Conservation (phyloP, 2,888 invertebrate genomes). For the Pelosia muscerda region DNA sequence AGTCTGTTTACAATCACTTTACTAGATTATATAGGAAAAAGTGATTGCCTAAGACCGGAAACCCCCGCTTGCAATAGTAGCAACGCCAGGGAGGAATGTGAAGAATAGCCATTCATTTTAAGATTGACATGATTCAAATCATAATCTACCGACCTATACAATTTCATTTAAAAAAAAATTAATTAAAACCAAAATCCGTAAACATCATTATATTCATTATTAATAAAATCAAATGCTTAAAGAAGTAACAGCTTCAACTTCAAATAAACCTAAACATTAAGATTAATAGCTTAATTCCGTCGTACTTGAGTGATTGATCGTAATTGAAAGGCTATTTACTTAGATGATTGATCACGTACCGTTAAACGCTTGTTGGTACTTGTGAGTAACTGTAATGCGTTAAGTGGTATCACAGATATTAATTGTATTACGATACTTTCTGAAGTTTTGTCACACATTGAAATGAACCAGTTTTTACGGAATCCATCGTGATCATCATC, state of each 20-base stretch:
- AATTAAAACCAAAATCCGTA: not conserved
- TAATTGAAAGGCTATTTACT: constrained; percentile 44
- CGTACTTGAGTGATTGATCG: constrained; percentile 43
- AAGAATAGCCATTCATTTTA: too few species aligned
- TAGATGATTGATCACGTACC: constrained; percentile 40
- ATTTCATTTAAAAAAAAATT: too few species aligned
- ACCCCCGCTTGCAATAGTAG: too few species aligned
- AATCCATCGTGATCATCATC: too few species aligned
- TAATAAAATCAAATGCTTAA: not conserved
- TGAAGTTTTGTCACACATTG: too few species aligned
- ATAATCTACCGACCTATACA: too few species aligned
- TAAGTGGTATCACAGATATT: constrained; percentile 1
- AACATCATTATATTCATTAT: not conserved
- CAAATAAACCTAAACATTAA: constrained; percentile 28
- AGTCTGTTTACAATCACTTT: too few species aligned
- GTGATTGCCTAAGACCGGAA: too few species aligned
- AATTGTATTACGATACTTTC: too few species aligned
- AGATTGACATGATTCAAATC: too few species aligned
- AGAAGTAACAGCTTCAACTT: constrained; percentile 3
- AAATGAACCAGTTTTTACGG: not conserved
- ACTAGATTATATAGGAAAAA: too few species aligned
- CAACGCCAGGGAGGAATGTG: too few species aligned
- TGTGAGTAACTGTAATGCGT: not conserved
- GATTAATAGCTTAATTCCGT: constrained; percentile 36
- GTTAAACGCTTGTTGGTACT: constrained; percentile 1